Evolutionary conservation across 2,113 vertebrate genomes (phyloP).

Genomic region (Pseudolaguvia tuberculata): DNA sequence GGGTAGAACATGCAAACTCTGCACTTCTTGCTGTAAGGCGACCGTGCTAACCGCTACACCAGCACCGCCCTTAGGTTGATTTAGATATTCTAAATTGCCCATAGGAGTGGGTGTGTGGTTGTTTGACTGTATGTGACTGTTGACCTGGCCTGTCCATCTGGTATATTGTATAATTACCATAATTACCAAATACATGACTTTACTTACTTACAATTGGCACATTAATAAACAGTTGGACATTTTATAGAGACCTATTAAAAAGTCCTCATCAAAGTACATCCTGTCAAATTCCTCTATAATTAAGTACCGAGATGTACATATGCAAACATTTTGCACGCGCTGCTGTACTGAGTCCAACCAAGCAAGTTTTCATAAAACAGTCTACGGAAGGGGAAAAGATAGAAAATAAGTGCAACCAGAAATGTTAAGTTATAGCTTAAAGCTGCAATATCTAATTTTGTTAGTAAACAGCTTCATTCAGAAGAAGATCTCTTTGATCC

Average conservation of each 20-base stretch:
- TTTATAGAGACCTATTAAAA: not conserved
- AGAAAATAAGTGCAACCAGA: not conserved
- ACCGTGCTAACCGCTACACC: too few relatives aligned
- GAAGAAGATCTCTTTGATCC: not conserved
- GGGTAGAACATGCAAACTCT: too few relatives aligned
- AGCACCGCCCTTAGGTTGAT: too few relatives aligned
- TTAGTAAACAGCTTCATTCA: not conserved
- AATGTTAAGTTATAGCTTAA: not conserved
- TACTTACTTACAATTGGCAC: too few relatives aligned
- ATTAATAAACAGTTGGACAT: too few relatives aligned
- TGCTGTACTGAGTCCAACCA: not conserved
- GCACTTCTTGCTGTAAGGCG: too few relatives aligned
- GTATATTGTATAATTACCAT: too few relatives aligned
- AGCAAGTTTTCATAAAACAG: not conserved
- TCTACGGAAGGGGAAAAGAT: not conserved
- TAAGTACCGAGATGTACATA: not conserved
- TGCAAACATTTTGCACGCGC: not conserved
- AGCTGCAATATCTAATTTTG: not conserved
- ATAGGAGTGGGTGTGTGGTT: too few relatives aligned
- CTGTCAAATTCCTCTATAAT: slow-evolving; percentile 3
- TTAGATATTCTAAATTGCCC: too few relatives aligned
- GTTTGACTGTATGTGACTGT: too few relatives aligned
- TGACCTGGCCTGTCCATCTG: too few relatives aligned
- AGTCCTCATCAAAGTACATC: not conserved
- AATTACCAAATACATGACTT: too few relatives aligned